Percentiles rank a stretch among this genome's conserved stretches.
Evolutionary conservation across 2,113 vertebrate species (phyloP).

Genomic region (Cheirogaleus medius): DNA sequence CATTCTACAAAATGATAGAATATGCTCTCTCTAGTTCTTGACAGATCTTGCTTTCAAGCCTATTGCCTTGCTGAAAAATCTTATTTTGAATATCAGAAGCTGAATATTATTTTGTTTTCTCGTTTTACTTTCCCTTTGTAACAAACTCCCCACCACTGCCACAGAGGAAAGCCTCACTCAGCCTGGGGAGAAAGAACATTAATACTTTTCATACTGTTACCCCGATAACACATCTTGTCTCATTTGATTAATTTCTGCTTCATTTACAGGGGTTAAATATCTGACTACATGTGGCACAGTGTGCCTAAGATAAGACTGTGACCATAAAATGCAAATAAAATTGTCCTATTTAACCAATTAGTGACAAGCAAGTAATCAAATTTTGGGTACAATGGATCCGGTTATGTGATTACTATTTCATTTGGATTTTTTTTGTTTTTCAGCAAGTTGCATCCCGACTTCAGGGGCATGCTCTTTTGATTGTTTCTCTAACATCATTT

Average conservation of each 20-base stretch:
- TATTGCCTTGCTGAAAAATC: neutral
- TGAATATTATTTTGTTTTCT: slow-evolving; percentile 15
- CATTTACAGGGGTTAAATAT: neutral
- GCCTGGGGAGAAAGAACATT: neutral
- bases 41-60: neutral
- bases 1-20: neutral
- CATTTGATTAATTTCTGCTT: neutral
- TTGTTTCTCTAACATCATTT: slow-evolving; percentile 10
- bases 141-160: neutral
- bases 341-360: neutral
- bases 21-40: slow-evolving; percentile 15
- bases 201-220: neutral
- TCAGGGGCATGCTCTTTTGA: neutral
- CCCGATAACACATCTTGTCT: neutral
- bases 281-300: neutral
- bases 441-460: neutral
- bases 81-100: neutral
- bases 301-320: neutral
- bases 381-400: neutral
- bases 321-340: neutral
- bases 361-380: neutral
- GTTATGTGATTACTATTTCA: neutral
- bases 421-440: slow-evolving; percentile 27
- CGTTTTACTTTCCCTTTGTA: neutral
- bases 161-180: neutral